These are phyloP conservation scores for Emydocephalus ijimae DNA, from an alignment of 2,113 vertebrate genomes.

Conservation along the genomic window DNA sequence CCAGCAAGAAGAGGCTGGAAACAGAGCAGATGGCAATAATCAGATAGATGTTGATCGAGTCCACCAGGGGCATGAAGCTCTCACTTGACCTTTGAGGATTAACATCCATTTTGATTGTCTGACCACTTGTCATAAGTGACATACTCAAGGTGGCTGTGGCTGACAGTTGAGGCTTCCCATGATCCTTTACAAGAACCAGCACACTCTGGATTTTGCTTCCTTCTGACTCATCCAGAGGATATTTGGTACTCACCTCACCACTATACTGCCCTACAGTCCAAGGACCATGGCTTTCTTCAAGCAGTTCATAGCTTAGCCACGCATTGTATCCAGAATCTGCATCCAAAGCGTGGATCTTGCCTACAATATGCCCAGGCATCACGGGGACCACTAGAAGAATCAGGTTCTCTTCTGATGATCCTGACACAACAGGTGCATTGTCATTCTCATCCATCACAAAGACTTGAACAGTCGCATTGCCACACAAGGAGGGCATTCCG, in stretches of 20 bases:
- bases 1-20: too few relatives aligned
- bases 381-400: background rate
- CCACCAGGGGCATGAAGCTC: too few relatives aligned
- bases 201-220: background rate
- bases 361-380: background rate
- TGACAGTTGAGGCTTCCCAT: too few relatives aligned
- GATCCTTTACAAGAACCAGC: too few relatives aligned
- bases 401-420: background rate
- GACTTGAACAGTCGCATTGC: background rate
- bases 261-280: background rate
- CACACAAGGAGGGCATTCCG: background rate
- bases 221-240: background rate
- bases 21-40: too few relatives aligned
- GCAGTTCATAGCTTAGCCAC: background rate
- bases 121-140: too few relatives aligned
- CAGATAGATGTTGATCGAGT: too few relatives aligned
- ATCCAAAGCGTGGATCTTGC: background rate
- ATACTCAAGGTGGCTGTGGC: too few relatives aligned
- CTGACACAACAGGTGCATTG: background rate
- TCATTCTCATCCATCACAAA: background rate
- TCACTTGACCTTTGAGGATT: too few relatives aligned
- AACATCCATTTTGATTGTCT: too few relatives aligned
- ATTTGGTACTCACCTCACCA: background rate
- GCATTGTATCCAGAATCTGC: background rate
- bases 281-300: background rate